Evolutionary conservation across 2,888 invertebrate genomes (phyloP).

Genomic region (Hololepta plana): DNA sequence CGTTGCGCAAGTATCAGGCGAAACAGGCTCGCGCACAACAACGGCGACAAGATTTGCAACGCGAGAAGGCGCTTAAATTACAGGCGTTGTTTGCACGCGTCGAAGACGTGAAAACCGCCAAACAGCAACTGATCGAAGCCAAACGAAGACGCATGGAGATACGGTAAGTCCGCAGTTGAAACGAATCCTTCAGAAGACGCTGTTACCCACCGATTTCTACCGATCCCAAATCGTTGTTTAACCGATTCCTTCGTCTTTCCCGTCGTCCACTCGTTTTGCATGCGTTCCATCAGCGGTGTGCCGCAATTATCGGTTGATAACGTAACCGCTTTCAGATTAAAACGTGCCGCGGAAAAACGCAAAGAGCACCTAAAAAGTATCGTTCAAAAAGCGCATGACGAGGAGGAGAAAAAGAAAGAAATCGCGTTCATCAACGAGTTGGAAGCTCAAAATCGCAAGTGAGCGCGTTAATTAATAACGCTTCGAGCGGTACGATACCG

Average conservation of each 20-base stretch:
- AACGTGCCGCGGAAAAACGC: slow-evolving; percentile 82
- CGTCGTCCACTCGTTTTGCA: no score
- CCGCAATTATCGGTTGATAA: no score
- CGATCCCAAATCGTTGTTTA: no score
- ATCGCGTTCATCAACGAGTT: slow-evolving; percentile 94
- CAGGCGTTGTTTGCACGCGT: slow-evolving; percentile 76
- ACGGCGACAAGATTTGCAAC: slow-evolving; percentile 63
- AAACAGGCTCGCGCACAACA: slow-evolving; percentile 85
- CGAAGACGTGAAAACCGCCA: slow-evolving; percentile 66
- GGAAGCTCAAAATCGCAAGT: slow-evolving; percentile 77
- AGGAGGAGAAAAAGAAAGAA: slow-evolving; percentile 90
- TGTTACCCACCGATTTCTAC: no score
- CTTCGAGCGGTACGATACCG: no score
- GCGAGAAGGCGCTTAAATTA: slow-evolving; percentile 69
- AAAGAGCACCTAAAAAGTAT: slow-evolving; percentile 65
- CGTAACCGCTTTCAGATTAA: slow-evolving; percentile 38
- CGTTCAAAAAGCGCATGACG: slow-evolving; percentile 90
- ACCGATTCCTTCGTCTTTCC: no score
- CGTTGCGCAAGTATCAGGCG: slow-evolving; percentile 61
- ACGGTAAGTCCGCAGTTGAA: slow-evolving; percentile 17
- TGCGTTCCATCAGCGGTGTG: no score
- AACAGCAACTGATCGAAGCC: slow-evolving; percentile 71
- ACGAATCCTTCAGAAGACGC: no score
- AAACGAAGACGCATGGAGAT: slow-evolving; percentile 57
- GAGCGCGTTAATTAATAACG: slow-evolving; percentile 5